Percentiles rank a stretch among this genome's conserved stretches.
phyloP scores from a whole-genome alignment of 2,797 vertebrate species.

The Phalloptychus januarius region DNA sequence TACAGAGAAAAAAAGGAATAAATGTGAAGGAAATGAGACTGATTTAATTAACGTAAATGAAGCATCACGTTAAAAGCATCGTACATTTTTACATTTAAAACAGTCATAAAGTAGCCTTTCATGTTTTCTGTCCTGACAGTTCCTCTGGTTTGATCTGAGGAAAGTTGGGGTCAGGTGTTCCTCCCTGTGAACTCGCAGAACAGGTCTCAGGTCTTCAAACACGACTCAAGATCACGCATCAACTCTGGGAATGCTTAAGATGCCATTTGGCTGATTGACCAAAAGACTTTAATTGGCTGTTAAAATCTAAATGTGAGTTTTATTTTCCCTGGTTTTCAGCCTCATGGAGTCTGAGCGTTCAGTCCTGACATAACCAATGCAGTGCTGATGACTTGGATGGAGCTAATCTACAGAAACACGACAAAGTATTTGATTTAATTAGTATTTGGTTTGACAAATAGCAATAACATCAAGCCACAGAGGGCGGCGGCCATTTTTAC shows the following conservation, averaged over 20 bases:
- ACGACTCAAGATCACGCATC: not conserved
- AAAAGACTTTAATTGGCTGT: not conserved
- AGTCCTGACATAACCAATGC: not conserved
- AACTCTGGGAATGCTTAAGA: not conserved
- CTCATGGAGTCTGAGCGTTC: not conserved
- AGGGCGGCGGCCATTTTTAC: too few species aligned
- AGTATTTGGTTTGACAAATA: too few species aligned
- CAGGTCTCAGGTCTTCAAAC: not conserved
- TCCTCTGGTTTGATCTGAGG: not conserved
- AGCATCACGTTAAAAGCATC: not conserved
- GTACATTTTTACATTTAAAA: not conserved
- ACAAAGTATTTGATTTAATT: too few species aligned
- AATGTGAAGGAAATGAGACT: not conserved
- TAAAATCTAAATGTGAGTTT: not conserved
- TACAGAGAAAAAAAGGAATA: not conserved
- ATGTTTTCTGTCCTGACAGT: not conserved
- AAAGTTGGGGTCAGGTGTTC: too few species aligned
- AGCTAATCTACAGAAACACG: too few species aligned
- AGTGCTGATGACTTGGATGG: too few species aligned
- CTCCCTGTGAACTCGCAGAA: not conserved
- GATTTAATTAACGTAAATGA: not conserved
- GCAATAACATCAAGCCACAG: too few species aligned
- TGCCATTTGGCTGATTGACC: not conserved
- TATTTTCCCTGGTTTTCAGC: not conserved
- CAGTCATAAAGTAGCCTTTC: not conserved